phyloP scores from a whole-genome alignment of 30 jellyfish, hydroid and myxozoan genomes.

The Aurelia sp. region DNA sequence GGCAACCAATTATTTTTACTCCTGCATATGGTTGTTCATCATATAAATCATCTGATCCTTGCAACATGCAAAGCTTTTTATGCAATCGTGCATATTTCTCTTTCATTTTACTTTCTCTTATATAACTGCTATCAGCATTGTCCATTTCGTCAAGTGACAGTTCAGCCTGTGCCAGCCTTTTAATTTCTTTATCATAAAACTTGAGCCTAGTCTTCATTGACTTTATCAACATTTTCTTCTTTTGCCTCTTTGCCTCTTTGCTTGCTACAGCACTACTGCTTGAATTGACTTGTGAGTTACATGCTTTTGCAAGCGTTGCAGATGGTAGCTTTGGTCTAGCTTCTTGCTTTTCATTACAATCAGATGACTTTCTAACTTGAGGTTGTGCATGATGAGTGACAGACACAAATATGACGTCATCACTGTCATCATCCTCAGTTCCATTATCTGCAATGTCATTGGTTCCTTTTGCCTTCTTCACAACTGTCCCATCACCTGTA shows the following conservation, averaged over 20 bases:
- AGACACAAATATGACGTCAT: constrained; percentile 25
- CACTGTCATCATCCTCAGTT: constrained; percentile 5
- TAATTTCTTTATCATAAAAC: constrained; percentile 68
- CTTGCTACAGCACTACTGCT: no score
- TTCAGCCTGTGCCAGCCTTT: constrained; percentile 67
- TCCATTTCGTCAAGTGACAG: constrained; percentile 86
- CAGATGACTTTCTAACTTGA: background rate
- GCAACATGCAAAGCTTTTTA: constrained; percentile 55
- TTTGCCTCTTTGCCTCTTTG: background rate
- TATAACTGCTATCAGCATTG: constrained; percentile 74
- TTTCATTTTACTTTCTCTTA: constrained; percentile 80
- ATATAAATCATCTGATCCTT: constrained; percentile 37
- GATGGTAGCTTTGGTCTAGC: no score
- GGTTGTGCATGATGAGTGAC: constrained; percentile 10
- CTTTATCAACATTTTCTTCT: constrained; percentile 16
- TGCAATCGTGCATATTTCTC: constrained; percentile 43
- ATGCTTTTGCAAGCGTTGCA: no score
- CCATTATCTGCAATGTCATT: background rate
- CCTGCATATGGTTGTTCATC: background rate
- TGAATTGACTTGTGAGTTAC: no score
- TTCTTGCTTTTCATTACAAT: no score
- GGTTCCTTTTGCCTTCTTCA: no score
- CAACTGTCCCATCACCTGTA: no score
- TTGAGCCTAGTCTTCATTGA: constrained; percentile 45
- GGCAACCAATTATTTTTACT: constrained; percentile 65